phyloP scores from a whole-genome alignment of 2,113 vertebrate species.

The Protobothrops flavoviridis region DNA sequence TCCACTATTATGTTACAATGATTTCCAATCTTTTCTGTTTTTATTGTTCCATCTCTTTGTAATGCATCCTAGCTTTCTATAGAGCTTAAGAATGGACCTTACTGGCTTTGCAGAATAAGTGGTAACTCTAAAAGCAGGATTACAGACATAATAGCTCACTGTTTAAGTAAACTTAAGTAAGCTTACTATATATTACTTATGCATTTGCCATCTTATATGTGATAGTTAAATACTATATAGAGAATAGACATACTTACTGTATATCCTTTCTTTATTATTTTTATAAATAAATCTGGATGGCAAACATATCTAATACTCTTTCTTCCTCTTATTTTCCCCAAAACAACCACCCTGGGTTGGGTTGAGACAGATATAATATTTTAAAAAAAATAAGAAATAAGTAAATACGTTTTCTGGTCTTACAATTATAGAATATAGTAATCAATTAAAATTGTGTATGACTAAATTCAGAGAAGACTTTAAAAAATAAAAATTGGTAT shows the following conservation, averaged over 20 bases:
- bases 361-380: not conserved
- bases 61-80: not conserved
- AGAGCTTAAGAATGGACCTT: not conserved
- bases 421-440: not conserved
- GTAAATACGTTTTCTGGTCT: not conserved
- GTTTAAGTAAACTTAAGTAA: not conserved
- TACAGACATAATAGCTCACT: not conserved
- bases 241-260: not conserved
- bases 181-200: not conserved
- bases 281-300: not conserved
- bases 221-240: not conserved
- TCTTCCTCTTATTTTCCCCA: not conserved
- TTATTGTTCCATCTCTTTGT: not conserved
- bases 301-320: not conserved
- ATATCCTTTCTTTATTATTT: not conserved
- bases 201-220: not conserved
- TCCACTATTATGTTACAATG: conserved; percentile 3
- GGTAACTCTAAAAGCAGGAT: not conserved
- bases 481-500: not conserved
- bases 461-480: not conserved
- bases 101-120: not conserved
- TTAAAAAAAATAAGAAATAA: not conserved
- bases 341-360: not conserved
- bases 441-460: not conserved
- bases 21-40: not conserved